These are phyloP conservation scores for Caprella mutica DNA, from an alignment of 2,888 invertebrate species.

Conservation along the genomic window DNA sequence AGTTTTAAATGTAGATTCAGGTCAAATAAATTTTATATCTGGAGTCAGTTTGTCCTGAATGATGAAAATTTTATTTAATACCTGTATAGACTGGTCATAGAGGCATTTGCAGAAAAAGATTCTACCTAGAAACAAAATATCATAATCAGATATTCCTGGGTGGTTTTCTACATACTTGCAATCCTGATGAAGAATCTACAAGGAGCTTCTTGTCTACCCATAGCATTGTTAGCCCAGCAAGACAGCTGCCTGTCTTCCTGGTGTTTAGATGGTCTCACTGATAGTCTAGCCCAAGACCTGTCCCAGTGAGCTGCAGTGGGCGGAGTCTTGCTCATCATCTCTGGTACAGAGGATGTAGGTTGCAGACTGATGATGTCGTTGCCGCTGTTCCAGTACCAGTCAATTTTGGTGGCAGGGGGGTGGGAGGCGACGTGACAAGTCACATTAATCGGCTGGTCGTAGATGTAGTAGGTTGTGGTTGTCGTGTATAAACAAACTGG, in stretches of 20 bases:
- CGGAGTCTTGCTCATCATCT: conserved; percentile 8
- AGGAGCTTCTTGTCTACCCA: conserved; percentile 25
- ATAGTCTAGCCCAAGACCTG: conserved; percentile 20
- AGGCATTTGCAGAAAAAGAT: no score
- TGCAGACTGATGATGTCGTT: conserved; percentile 22
- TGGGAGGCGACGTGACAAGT: conserved; percentile 29
- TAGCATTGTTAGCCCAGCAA: conserved; percentile 32
- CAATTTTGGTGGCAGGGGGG: conserved; percentile 20
- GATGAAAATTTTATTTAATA: no score
- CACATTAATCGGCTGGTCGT: conserved; percentile 33
- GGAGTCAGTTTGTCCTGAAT: no score
- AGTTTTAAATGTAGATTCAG: no score
- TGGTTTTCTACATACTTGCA: conserved; percentile 28
- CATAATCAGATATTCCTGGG: no score
- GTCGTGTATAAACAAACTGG: conserved; percentile 24
- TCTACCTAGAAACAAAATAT: no score
- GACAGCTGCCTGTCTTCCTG: conserved; percentile 27
- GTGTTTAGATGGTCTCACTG: conserved; percentile 25
- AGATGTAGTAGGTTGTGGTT: conserved; percentile 33
- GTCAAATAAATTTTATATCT: no score
- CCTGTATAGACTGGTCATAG: no score
- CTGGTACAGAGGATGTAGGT: conserved; percentile 11
- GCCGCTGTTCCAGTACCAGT: conserved; percentile 31
- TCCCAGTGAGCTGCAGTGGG: conserved; percentile 10
- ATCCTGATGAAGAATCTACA: conserved; percentile 31